Percentiles rank a stretch among this genome's conserved stretches.
These are phyloP conservation scores for Meiosimyza decipiens DNA, from an alignment of 2,888 invertebrate species.

Conservation along the genomic window DNA sequence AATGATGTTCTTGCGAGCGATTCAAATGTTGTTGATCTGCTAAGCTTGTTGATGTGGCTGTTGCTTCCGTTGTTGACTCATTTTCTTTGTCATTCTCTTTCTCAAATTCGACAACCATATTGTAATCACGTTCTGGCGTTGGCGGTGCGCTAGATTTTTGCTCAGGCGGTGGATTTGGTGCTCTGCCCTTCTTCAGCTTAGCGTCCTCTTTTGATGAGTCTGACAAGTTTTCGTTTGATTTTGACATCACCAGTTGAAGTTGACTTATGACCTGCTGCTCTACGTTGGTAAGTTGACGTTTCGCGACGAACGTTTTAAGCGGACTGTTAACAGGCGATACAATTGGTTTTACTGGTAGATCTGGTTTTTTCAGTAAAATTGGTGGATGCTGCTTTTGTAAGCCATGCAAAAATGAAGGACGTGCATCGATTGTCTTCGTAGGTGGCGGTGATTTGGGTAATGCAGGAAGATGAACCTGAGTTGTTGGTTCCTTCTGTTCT, in stretches of 20 bases:
- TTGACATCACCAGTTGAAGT: conserved; percentile 68
- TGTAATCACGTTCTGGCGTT: conserved; percentile 63
- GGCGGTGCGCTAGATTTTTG: conserved; percentile 59
- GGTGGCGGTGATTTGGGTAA: conserved; percentile 71
- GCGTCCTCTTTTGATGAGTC: conserved; percentile 56
- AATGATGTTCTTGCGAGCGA: no score
- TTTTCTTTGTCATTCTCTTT: conserved; percentile 24
- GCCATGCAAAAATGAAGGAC: conserved; percentile 80
- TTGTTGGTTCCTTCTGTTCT: conserved; percentile 75
- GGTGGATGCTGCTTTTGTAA: conserved; percentile 67
- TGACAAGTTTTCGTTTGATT: conserved; percentile 57
- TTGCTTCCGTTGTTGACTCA: conserved; percentile 21
- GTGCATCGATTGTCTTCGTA: conserved; percentile 65
- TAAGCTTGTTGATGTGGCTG: conserved; percentile 17
- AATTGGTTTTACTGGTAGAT: conserved; percentile 78
- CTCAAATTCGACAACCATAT: conserved; percentile 56
- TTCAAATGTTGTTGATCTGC: not conserved
- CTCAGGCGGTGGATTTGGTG: conserved; percentile 76
- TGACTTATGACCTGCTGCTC: conserved; percentile 70
- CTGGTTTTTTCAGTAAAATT: conserved; percentile 71
- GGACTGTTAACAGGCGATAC: conserved; percentile 64
- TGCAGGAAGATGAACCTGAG: conserved; percentile 70
- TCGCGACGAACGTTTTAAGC: conserved; percentile 70
- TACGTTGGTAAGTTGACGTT: conserved; percentile 65
- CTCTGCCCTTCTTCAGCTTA: conserved; percentile 76